These are phyloP conservation scores for Mionectes macconnelli DNA, from an alignment of 2,113 vertebrate genomes.

Conservation along the genomic window DNA sequence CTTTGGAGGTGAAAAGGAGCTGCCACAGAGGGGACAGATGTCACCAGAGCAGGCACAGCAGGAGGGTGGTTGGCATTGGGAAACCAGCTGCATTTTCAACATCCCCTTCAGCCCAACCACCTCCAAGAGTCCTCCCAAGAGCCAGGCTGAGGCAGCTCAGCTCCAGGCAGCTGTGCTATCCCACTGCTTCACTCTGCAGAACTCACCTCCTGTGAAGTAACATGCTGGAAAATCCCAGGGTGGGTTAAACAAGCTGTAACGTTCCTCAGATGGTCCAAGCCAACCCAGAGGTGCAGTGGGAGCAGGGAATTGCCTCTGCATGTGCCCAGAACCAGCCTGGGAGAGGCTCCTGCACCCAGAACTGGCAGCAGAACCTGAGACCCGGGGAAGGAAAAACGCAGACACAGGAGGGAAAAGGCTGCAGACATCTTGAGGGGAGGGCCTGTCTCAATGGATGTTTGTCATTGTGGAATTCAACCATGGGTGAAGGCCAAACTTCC, in stretches of 20 bases:
- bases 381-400: neutral
- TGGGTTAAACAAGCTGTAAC: neutral
- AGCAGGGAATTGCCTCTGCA: neutral
- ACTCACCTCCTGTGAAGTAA: neutral
- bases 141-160: neutral
- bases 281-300: neutral
- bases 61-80: accelerated
- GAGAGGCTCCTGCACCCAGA: neutral
- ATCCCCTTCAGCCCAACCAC: neutral
- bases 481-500: neutral
- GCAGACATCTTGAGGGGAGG: neutral
- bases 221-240: neutral
- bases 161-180: accelerated
- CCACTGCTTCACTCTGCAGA: neutral
- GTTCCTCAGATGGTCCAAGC: neutral
- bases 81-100: neutral
- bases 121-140: neutral
- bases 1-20: neutral
- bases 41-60: accelerated
- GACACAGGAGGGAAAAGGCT: neutral
- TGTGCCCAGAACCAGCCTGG: neutral
- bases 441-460: neutral
- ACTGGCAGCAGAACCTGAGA: neutral
- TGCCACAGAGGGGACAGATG: neutral
- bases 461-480: neutral